These are phyloP conservation scores for Gymnogyps californianus DNA, from an alignment of 2,113 vertebrate genomes.

Conservation along the genomic window DNA sequence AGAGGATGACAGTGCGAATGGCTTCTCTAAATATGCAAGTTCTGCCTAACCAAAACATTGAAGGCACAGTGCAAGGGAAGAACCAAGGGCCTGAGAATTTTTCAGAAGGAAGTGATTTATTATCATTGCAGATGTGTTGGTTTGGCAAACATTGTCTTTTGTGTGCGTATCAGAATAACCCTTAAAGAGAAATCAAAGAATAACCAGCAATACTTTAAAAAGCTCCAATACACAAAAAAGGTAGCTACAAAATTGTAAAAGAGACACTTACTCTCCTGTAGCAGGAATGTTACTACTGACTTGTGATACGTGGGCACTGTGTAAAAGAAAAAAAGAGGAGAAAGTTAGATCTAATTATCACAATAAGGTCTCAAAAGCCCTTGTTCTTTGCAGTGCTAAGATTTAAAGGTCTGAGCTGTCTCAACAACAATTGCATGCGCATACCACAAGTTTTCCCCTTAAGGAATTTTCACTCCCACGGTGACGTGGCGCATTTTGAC, in stretches of 20 bases:
- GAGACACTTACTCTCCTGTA: conserved; percentile 84
- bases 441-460: not conserved
- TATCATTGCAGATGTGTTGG: not conserved
- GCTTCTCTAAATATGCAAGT: not conserved
- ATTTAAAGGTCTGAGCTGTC: not conserved
- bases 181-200: not conserved
- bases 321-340: conserved; percentile 12
- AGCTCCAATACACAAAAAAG: not conserved
- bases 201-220: not conserved
- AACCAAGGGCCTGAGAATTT: not conserved
- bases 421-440: not conserved
- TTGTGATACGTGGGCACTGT: conserved; percentile 82
- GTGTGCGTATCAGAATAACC: not conserved
- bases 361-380: not conserved
- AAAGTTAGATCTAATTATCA: not conserved
- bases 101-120: conserved; percentile 12
- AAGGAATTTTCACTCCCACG: not conserved
- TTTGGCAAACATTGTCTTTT: not conserved
- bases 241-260: not conserved
- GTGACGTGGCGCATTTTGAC: not conserved
- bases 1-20: not conserved
- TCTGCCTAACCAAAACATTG: not conserved
- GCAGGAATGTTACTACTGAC: conserved; percentile 77
- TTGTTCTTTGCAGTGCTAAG: not conserved
- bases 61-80: not conserved